These are phyloP conservation scores for Gracilinanus agilis DNA, from an alignment of 2,113 vertebrate genomes.

Conservation along the genomic window DNA sequence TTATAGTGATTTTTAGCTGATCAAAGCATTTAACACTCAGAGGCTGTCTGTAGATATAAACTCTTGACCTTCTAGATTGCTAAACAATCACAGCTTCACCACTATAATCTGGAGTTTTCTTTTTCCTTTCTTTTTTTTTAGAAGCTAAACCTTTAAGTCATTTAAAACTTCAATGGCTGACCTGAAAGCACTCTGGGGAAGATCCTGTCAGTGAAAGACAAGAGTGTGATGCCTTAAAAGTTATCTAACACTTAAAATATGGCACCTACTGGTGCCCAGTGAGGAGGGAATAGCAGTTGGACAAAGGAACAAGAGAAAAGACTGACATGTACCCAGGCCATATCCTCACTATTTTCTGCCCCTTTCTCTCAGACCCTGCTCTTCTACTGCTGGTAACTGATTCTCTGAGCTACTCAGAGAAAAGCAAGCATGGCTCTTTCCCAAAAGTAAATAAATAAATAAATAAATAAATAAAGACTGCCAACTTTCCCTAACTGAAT, in stretches of 20 bases:
- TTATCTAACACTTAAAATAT: not conserved
- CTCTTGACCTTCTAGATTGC: constrained; percentile 8
- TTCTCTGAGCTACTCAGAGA: not conserved
- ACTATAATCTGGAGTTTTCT: not conserved
- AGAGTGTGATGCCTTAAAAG: not conserved
- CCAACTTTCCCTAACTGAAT: not conserved
- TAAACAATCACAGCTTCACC: not conserved
- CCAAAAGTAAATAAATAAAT: not conserved
- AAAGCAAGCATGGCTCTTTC: not conserved
- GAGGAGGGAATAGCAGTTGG: not conserved
- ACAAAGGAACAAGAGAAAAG: not conserved
- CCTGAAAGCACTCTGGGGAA: not conserved
- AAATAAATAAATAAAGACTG: not conserved
- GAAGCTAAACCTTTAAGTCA: not conserved
- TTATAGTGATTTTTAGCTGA: constrained; percentile 3
- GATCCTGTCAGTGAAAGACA: not conserved
- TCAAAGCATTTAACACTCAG: constrained; percentile 6
- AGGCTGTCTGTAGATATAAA: not conserved
- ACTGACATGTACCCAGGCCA: not conserved
- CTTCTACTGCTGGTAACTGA: not conserved
- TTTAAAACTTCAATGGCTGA: not conserved
- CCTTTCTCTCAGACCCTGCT: not conserved
- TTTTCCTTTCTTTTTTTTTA: no score
- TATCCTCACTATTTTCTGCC: not conserved
- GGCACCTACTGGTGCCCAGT: not conserved